Evolutionary conservation across 2,113 vertebrate species (phyloP).

Genomic region (Chloebia gouldiae): DNA sequence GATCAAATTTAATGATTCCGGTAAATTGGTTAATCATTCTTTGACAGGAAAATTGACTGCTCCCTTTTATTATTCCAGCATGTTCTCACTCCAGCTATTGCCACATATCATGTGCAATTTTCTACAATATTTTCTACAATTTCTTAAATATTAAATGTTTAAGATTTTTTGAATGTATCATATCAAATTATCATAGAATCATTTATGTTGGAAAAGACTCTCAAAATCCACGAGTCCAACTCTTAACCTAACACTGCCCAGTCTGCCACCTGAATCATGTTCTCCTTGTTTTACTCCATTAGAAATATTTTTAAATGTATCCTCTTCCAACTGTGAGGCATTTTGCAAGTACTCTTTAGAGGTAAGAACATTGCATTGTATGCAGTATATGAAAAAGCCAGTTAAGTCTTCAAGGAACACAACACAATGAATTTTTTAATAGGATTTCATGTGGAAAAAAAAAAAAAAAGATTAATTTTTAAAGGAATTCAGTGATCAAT

Average conservation of each 20-base stretch:
- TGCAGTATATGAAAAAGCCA: not conserved
- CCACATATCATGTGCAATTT: not conserved
- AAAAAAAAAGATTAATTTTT: not conserved
- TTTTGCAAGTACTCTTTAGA: not conserved
- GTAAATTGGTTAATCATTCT: not conserved
- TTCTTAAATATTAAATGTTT: not conserved
- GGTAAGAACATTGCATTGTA: not conserved
- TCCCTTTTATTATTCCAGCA: not conserved
- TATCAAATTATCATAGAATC: not conserved
- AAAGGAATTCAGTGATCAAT: conserved; percentile 29
- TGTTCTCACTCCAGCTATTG: not conserved
- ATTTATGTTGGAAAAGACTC: not conserved
- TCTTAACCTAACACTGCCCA: not conserved
- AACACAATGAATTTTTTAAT: not conserved
- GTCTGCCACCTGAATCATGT: not conserved
- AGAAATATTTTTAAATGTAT: not conserved
- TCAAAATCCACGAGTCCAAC: not conserved
- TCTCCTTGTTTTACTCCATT: not conserved
- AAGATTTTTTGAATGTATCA: not conserved
- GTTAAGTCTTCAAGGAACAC: not conserved
- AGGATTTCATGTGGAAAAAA: not conserved
- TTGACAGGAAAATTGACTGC: not conserved
- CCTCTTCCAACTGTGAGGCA: not conserved
- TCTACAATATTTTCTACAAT: not conserved
- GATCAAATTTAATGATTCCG: not conserved